A percentile compares a stretch with the other conserved stretches of the same genome.
Conservation (phyloP, 1,140 invertebrate species). For the Caenorhabditis briggsae region DNA sequence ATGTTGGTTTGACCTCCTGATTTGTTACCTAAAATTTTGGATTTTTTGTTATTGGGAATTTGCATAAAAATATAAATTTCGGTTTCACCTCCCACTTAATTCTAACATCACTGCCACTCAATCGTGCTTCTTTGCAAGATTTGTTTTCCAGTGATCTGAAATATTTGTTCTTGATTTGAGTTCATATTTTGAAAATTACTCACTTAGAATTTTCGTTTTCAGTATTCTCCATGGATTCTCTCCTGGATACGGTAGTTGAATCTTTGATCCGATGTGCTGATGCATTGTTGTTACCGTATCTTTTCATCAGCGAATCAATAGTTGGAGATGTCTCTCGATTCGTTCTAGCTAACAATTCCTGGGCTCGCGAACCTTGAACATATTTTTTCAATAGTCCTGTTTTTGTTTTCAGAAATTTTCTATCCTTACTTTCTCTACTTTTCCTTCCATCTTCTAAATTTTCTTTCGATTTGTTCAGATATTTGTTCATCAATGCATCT, state of each 20-base stretch:
- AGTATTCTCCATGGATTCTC: constrained; percentile 20
- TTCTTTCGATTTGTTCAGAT: constrained; percentile 59
- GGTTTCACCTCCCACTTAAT: constrained; percentile 34
- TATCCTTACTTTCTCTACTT: constrained; percentile 43
- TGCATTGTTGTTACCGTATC: constrained; percentile 43
- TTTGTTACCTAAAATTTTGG: not conserved
- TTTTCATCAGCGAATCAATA: constrained; percentile 53
- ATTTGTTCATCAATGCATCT: constrained; percentile 46
- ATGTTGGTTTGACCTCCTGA: constrained; percentile 46
- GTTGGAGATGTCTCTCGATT: constrained; percentile 30
- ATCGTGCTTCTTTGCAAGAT: constrained; percentile 53
- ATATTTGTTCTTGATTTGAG: not conserved
- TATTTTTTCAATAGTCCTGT: not conserved
- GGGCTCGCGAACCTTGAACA: constrained; percentile 46
- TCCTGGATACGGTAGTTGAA: constrained; percentile 25
- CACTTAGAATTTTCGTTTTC: constrained; percentile 16
- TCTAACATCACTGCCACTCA: constrained; percentile 56
- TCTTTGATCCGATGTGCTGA: constrained; percentile 49
- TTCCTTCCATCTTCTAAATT: constrained; percentile 45
- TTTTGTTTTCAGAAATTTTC: not conserved
- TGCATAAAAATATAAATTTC: not conserved
- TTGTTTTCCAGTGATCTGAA: constrained; percentile 42
- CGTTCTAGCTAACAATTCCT: constrained; percentile 27
- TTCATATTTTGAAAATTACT: not conserved
- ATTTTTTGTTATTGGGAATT: not conserved